A percentile compares a stretch with the other conserved stretches of the same genome.
phyloP scores from a whole-genome alignment of 1,140 invertebrate genomes.

The Musca domestica region DNA sequence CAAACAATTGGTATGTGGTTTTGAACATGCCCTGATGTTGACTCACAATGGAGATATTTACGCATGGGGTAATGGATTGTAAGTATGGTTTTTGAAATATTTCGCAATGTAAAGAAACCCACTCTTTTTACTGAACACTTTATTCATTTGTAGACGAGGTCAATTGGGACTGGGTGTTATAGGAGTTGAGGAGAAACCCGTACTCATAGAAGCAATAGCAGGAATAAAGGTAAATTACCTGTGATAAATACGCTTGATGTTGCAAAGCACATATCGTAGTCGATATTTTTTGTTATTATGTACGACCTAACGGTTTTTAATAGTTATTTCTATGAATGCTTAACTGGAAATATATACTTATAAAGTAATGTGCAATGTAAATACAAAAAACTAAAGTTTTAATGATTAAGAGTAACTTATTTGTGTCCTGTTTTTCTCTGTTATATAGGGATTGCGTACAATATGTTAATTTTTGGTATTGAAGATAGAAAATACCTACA shows the following conservation, averaged over 20 bases:
- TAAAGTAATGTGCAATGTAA: too few relatives aligned
- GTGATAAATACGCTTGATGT: not conserved
- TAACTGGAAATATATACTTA: too few relatives aligned
- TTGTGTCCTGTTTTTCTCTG: too few relatives aligned
- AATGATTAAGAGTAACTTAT: too few relatives aligned
- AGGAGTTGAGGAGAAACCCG: slow-evolving; percentile 62
- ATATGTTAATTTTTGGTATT: too few relatives aligned
- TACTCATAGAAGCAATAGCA: slow-evolving; percentile 67
- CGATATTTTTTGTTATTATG: too few relatives aligned
- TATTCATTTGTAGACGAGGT: slow-evolving; percentile 63
- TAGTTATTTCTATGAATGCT: too few relatives aligned
- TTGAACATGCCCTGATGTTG: slow-evolving; percentile 75
- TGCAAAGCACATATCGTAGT: too few relatives aligned
- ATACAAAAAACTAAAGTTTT: too few relatives aligned
- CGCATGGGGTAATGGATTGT: slow-evolving; percentile 80
- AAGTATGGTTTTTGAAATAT: slow-evolving; percentile 37
- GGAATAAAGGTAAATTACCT: slow-evolving; percentile 61
- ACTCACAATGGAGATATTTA: slow-evolving; percentile 71
- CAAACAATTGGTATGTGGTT: slow-evolving; percentile 69
- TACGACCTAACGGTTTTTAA: too few relatives aligned
- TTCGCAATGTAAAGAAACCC: slow-evolving; percentile 10
- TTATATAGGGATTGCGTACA: too few relatives aligned
- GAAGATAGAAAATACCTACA: too few relatives aligned
- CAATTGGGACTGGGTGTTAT: slow-evolving; percentile 78
- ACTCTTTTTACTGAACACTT: not conserved